Conservation (phyloP, 2,113 vertebrate species). For the Hymenochirus boettgeri region DNA sequence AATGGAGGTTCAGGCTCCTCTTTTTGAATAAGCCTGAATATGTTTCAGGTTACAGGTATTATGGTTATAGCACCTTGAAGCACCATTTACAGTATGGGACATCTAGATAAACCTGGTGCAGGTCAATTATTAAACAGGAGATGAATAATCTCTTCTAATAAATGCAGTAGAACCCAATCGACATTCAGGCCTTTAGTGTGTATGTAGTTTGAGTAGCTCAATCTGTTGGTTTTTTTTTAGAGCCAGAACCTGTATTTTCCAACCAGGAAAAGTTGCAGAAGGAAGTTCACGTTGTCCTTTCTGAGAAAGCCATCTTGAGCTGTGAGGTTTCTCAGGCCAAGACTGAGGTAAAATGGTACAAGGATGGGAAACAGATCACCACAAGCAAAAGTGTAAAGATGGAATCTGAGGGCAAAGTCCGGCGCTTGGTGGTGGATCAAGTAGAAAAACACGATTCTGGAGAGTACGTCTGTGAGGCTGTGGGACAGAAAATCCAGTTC, state of each 20-base stretch:
- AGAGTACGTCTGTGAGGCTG: conserved; percentile 62
- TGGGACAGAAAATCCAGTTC: conserved; percentile 60
- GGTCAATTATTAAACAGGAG: no score
- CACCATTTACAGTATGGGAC: no score
- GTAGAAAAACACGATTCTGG: conserved; percentile 67
- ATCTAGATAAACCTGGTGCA: no score
- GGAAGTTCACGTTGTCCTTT: conserved; percentile 54
- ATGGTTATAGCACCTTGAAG: no score
- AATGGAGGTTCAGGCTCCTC: no score
- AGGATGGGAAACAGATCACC: conserved; percentile 61
- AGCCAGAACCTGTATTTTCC: conserved; percentile 58
- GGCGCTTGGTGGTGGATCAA: conserved; percentile 64
- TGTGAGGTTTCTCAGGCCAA: conserved; percentile 62
- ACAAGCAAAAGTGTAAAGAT: conserved; percentile 58
- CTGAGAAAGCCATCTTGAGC: conserved; percentile 56
- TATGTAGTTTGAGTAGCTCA: no score
- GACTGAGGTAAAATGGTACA: conserved; percentile 71
- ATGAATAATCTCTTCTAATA: no score
- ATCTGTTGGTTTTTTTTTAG: no score
- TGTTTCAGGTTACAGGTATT: no score
- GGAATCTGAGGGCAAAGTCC: conserved; percentile 56
- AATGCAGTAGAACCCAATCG: no score
- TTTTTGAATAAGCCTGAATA: no score
- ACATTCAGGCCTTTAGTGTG: not conserved
- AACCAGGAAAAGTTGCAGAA: conserved; percentile 69